Conservation (phyloP, 2,797 vertebrate species). For the Loris lydekkerianus region DNA sequence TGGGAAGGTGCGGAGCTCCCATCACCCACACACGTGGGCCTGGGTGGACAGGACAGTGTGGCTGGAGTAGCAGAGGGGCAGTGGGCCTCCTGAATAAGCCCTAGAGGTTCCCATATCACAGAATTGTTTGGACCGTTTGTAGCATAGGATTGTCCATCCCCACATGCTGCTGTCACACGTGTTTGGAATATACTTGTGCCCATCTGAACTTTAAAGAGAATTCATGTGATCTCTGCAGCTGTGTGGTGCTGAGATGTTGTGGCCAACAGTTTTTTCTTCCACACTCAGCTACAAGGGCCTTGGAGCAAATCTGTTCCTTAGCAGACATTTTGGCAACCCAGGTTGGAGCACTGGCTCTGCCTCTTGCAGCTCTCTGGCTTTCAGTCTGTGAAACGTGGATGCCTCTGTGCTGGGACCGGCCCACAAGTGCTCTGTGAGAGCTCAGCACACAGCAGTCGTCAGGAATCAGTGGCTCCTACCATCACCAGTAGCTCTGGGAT, state of each 20-base stretch:
- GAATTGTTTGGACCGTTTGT: background rate
- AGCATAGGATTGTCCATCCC: background rate
- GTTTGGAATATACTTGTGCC: background rate
- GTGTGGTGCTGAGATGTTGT: background rate
- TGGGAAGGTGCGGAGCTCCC: fast-evolving
- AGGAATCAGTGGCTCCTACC: fast-evolving
- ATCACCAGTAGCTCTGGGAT: background rate
- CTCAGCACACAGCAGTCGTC: fast-evolving
- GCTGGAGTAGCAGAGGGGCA: background rate
- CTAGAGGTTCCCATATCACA: background rate
- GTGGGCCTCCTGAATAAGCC: background rate
- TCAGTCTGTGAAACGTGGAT: background rate
- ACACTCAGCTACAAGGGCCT: background rate
- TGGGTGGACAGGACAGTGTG: background rate
- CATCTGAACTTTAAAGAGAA: background rate
- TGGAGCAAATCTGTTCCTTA: background rate
- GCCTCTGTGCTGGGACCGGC: background rate
- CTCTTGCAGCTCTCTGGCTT: background rate
- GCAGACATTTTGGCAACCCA: background rate
- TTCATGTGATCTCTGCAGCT: background rate
- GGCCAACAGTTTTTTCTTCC: background rate
- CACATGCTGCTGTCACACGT: background rate
- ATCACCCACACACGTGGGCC: fast-evolving
- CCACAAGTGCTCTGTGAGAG: fast-evolving
- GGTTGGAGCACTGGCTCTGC: background rate